Conservation (phyloP, 2,888 invertebrate species). For the Watsonalla cultraria region DNA sequence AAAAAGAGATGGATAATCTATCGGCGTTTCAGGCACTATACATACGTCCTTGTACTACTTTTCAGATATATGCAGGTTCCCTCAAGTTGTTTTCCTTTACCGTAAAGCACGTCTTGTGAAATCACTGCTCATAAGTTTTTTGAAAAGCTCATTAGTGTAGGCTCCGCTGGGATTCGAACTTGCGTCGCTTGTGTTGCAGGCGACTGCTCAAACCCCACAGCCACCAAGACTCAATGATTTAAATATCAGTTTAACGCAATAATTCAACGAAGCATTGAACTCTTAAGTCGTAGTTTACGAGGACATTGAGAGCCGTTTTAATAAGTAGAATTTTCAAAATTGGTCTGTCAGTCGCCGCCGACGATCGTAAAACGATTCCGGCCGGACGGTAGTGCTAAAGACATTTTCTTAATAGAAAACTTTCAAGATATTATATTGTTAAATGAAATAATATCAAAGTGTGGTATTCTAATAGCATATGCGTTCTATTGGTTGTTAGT, state of each 20-base stretch:
- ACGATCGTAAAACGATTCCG: slow-evolving; percentile 40
- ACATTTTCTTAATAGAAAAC: slow-evolving; percentile 26
- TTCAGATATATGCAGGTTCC: too few species aligned
- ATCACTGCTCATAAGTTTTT: too few species aligned
- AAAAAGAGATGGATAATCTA: too few species aligned
- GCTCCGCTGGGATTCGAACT: too few species aligned
- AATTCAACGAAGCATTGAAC: slow-evolving; percentile 60
- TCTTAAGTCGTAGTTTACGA: slow-evolving; percentile 62
- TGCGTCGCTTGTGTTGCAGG: too few species aligned
- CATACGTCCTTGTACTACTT: too few species aligned
- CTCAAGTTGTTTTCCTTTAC: too few species aligned
- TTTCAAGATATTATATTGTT: slow-evolving; percentile 9
- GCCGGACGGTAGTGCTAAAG: slow-evolving; percentile 18
- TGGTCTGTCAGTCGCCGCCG: slow-evolving; percentile 30
- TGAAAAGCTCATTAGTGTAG: too few species aligned
- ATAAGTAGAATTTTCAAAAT: slow-evolving; percentile 57
- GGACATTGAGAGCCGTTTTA: slow-evolving; percentile 57
- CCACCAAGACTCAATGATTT: slow-evolving; percentile 1
- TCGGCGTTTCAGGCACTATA: too few species aligned
- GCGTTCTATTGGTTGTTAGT: background rate
- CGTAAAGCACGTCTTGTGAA: too few species aligned
- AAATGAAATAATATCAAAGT: background rate
- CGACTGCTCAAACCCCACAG: too few species aligned
- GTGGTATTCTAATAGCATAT: background rate
- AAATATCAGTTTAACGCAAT: slow-evolving; percentile 25